Base-by-base conservation (phyloP, 2,888 invertebrate genomes). In the Ctena decussata region DNA sequence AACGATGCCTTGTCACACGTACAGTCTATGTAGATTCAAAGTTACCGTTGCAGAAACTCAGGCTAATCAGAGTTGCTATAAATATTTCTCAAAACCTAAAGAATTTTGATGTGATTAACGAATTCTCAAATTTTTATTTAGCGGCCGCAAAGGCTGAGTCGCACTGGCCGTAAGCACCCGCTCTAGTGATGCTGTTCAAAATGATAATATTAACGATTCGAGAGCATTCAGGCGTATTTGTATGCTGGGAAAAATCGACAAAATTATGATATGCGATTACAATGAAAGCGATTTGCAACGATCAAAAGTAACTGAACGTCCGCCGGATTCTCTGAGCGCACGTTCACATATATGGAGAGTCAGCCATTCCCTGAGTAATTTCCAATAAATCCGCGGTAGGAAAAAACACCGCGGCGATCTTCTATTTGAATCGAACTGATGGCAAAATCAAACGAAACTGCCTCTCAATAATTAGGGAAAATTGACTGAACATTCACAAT, bases 401-500 rank as follows among this genome's bases (percentile, higher is more conserved):
- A 74, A 39, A 60, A 46, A 46, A 46, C 73, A 74, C 53, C 30
- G 21, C n/a, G 46, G 73, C 46, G 73, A 74, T 53, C 32, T 46
- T 21, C 49, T 35, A 49, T 49, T 49, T 37, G 53, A 27, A 32
- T 49, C 35, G 65, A 35, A 65, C 39, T 35, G 44, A 72, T 24
- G 44, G 44, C 72, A 24, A 72, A 72, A 72, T 72, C 72, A 72
- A 72, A 72, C 41, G 44, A 72, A 72, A 72, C 30, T 72, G 72
- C 72, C 72, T 65, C 32, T 65, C 35, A 49, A 72, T 85, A 87
- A 87, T 87, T 85, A 85, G 75, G 73, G 87, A 87, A 87, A 85
- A 87, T 85, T 83, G 87, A 85, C 75, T 84, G 87, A 76, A 71
- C 85, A 85, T 46, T 77, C 35, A 87, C 87, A 87, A 87, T 80